A percentile compares a stretch with the other conserved stretches of the same genome.
phyloP scores from a whole-genome alignment of 1,140 invertebrate species.

The Leptoteleia sp. region DNA sequence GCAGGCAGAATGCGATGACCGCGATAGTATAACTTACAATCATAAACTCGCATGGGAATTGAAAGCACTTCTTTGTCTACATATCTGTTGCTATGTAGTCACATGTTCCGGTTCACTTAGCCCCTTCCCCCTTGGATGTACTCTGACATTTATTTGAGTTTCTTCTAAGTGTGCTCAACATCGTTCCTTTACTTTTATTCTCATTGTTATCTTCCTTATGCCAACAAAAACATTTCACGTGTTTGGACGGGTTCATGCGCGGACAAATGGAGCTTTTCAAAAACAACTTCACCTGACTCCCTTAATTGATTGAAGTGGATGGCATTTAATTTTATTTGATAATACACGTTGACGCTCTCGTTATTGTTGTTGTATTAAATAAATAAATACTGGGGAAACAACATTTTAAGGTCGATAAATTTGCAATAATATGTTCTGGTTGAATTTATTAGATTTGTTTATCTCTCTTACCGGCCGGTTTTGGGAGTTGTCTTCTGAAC shows the following conservation, averaged over 20 bases:
- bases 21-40: slow-evolving; percentile 5
- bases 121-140: slow-evolving; percentile 10
- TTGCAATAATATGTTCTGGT: neutral
- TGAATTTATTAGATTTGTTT: too few species aligned
- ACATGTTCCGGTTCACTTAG: slow-evolving; percentile 41
- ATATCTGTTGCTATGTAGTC: slow-evolving; percentile 38
- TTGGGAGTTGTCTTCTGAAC: too few species aligned
- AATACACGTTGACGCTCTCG: neutral
- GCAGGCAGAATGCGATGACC: neutral
- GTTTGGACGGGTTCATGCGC: slow-evolving; percentile 4
- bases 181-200: slow-evolving; percentile 33
- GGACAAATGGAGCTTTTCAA: slow-evolving; percentile 14
- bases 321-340: slow-evolving; percentile 1
- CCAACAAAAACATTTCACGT: slow-evolving; percentile 20
- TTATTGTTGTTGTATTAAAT: neutral
- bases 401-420: neutral
- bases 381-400: slow-evolving; percentile 8
- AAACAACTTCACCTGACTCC: slow-evolving; percentile 3
- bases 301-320: slow-evolving; percentile 17
- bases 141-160: slow-evolving; percentile 41
- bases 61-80: slow-evolving; percentile 22
- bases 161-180: slow-evolving; percentile 35
- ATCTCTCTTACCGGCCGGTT: too few species aligned
- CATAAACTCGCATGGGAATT: slow-evolving; percentile 24
- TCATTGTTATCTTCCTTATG: slow-evolving; percentile 23